A percentile compares a stretch with the other conserved stretches of the same genome.
Conservation (phyloP, 1,140 invertebrate species). For the Diprion similis region DNA sequence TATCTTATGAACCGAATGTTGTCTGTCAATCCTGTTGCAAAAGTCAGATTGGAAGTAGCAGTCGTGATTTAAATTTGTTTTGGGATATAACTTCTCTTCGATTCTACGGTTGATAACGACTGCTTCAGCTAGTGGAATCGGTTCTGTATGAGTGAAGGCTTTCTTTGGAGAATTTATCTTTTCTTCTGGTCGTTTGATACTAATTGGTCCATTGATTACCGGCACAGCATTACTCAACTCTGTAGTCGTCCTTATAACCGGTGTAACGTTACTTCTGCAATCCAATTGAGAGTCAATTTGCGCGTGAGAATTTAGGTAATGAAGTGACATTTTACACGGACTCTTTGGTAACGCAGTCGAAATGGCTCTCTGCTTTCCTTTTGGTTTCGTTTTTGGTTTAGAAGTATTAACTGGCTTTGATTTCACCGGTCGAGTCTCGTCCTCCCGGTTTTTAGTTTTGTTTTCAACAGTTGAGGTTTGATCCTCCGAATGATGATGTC, state of each 20-base stretch:
- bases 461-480: slow-evolving; percentile 24
- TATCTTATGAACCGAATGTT: slow-evolving; percentile 10
- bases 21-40: slow-evolving; percentile 10
- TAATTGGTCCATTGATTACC: slow-evolving; percentile 55
- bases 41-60: slow-evolving; percentile 40
- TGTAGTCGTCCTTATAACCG: slow-evolving; percentile 50
- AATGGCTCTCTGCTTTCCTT: slow-evolving; percentile 26
- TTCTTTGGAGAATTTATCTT: slow-evolving; percentile 39
- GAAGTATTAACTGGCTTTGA: slow-evolving; percentile 23
- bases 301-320: slow-evolving; percentile 36
- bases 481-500: slow-evolving; percentile 57
- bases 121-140: slow-evolving; percentile 52
- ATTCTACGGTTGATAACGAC: slow-evolving; percentile 55
- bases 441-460: slow-evolving; percentile 9
- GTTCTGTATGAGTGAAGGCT: slow-evolving; percentile 49
- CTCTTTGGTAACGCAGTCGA: slow-evolving; percentile 17
- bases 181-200: slow-evolving; percentile 35
- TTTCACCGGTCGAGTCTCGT: slow-evolving; percentile 28
- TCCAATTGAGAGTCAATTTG: slow-evolving; percentile 50
- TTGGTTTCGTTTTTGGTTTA: slow-evolving; percentile 30
- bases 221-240: slow-evolving; percentile 56
- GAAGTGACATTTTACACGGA: slow-evolving; percentile 28
- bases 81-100: slow-evolving; percentile 55
- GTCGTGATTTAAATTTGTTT: slow-evolving; percentile 36
- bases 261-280: slow-evolving; percentile 49